Evolutionary conservation across 2,797 vertebrate species (phyloP), one percentile per base, ranked within the genome.

Genomic region (Acomys russatus): DNA sequence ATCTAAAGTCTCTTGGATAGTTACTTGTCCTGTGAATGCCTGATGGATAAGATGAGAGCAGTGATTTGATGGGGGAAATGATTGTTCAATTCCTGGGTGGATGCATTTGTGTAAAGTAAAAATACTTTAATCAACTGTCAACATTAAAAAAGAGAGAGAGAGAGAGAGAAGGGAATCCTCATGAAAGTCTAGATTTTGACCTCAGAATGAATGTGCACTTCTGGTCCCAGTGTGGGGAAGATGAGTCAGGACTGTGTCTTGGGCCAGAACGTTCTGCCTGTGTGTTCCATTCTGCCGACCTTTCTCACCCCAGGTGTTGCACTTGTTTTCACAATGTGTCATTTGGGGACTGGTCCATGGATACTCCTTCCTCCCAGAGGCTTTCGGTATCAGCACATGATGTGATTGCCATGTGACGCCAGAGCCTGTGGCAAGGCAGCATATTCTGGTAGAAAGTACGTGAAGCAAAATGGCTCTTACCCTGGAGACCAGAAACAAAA

Each of bases 251-350:
- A 14, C 44, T 15, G 22, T 18, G 22, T 33, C 30, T 56, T 8
- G 49, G 17, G 10, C 23, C 0, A 1, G 23, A 74, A 38, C 0
- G 1, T 56, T 74, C 51, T 61, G 35, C 25, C n/a, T 14, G 23
- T 4, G 6, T 56, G 4, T 12, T 56, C 25, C 56, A 44, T n/a
- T 18, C 1, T 35, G 9, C 30, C 71, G n/a, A 44, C 49, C 28
- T 1, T 0, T 23, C 9, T 63, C 17, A 11, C 4, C 3, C 44
- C 68, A 22, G 1, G 4, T 4, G 8, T 1, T 25, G 35, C 10
- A 9, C 9, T 80, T 12, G 0, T 76, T 9, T 33, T 25, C 30
- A 23, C 23, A 1, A 11, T 10, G 25, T 85, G 11, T 74, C 44
- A 0, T 1, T 59, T 25, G n/a, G 63, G 25, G 14, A 38, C 64